Percentiles rank a stretch among this genome's conserved stretches.
Evolutionary conservation across 1,140 invertebrate genomes (phyloP).

Genomic region (Panonychus citri): DNA sequence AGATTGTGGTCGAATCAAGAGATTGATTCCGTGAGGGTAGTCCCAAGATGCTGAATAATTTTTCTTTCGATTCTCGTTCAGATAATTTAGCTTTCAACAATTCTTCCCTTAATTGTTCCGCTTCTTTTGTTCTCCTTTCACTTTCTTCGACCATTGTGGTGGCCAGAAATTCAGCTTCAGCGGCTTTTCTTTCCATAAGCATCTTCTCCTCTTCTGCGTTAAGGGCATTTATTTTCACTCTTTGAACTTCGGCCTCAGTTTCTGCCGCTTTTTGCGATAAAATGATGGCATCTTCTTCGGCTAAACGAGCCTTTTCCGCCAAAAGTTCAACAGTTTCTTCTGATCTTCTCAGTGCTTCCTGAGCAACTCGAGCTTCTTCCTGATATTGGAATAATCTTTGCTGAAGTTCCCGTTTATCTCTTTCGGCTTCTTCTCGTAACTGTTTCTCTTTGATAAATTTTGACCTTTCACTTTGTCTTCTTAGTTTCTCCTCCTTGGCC

Average conservation of each 20-base stretch:
- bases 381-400: constrained; percentile 55
- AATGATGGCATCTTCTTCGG: constrained; percentile 81
- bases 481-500: constrained; percentile 66
- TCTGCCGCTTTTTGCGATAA: constrained; percentile 82
- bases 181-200: constrained; percentile 53
- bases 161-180: constrained; percentile 56
- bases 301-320: constrained; percentile 80
- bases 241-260: constrained; percentile 82
- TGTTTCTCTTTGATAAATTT: constrained; percentile 76
- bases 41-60: constrained; percentile 52
- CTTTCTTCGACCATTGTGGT: constrained; percentile 75
- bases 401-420: constrained; percentile 69
- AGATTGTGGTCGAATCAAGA: constrained; percentile 1
- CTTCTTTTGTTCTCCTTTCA: constrained; percentile 41
- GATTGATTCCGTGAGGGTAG: not conserved
- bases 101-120: constrained; percentile 61
- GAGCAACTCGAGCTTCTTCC: constrained; percentile 23
- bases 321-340: constrained; percentile 91
- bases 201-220: constrained; percentile 76
- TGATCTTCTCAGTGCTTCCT: constrained; percentile 53
- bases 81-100: constrained; percentile 60
- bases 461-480: constrained; percentile 49
- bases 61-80: constrained; percentile 80
- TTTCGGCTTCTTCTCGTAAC: constrained; percentile 64
- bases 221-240: constrained; percentile 55